Evolutionary conservation across 2,113 vertebrate species (phyloP), one percentile per base, ranked within the genome.

Genomic region (Oncorhynchus mykiss): DNA sequence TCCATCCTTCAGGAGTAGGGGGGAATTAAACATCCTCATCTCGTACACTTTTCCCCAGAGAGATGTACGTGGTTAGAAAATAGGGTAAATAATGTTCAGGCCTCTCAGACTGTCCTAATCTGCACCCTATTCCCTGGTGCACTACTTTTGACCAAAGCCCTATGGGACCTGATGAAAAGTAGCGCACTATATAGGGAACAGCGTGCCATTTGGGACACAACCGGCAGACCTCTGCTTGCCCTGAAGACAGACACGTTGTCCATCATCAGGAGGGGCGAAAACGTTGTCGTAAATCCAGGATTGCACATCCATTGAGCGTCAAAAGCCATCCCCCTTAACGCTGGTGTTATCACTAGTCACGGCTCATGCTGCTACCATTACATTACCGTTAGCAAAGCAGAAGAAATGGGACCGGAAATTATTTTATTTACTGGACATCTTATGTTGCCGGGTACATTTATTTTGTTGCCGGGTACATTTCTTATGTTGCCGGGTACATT

Each of bases 281-380:
- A 7, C 67, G 65, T 45, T 45, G 8, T 45, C 2, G 39, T 45
- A 20, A 76, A 65, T 22, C 25, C 27, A 75, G 25, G 31, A 73
- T 78, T 77, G 69, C 45, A 77, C 67, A 25, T 59, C 22, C 25
- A n/a, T 65, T 60, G n/a, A 71, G 48, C 67, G 11, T 60, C 27
- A 67, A 24, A 72, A 72, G 27, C 29, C 20, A 51, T 18, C 16
- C 20, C 14, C 69, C 67, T 57, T 59, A 67, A 24, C 51, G 29
- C 54, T 62, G 60, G 57, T 39, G 64, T 27, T 74, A 12, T 67
- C 16, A 45, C 49, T 29, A 49, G 57, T 18, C 70, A 22, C 9
- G 45, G 12, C 72, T 64, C 68, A 73, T 70, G 54, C 24, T 14
- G 22, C 11, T 48, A 31, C 25, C 54, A 66, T 27, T 67, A 67